Base-by-base conservation (phyloP, 2,113 vertebrate species). In the Spilogale gracilis region DNA sequence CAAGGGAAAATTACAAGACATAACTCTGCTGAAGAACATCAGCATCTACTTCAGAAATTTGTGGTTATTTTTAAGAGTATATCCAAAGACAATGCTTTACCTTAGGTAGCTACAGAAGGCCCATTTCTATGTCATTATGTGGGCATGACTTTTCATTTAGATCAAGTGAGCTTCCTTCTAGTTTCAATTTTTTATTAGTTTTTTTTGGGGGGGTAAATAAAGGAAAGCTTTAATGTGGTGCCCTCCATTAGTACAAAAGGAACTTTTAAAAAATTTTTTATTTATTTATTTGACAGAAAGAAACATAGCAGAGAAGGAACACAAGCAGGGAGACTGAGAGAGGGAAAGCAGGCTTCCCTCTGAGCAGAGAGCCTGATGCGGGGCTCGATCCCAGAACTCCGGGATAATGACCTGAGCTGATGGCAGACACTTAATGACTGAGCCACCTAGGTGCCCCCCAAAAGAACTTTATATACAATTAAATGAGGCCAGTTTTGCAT, bases 131-230 rank as follows among this genome's bases (percentile, higher is more conserved):
- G 60, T 67, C 43, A 92, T 78, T 58, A 50, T 71, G 45, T 74
- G 18, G 83, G 45, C 45, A 91, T 85, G 86, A 88, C 63, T 96
- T 96, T 93, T 95, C 69, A 80, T 94, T 94, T 73, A 63, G 5
- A 58, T 84, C 16, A 91, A 83, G 30, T 93, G n/a, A 27, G 45
- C 82, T 91, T 94, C 38, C 20, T 79, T 50, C 12, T 90, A 69
- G 11, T 80, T 82, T 60, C 7, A 38, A 12, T 71, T 83, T 81
- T 60, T 58, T 83, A 50, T 50, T 91, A 32, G 5, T 45, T 61
- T 71, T 58, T 67, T 58, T 76, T 48, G 58, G 58, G 58, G 8
- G 58, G 12, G 6, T 78, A 82, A 69, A 10, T 52, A 88, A 96
- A 95, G 63, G 38, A 92, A 84, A 85, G 25, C 23, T 89, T 95